Evolutionary conservation across 2,113 vertebrate genomes (phyloP), one percentile per base, ranked within the genome.

Genomic region (Oryzias javanicus): DNA sequence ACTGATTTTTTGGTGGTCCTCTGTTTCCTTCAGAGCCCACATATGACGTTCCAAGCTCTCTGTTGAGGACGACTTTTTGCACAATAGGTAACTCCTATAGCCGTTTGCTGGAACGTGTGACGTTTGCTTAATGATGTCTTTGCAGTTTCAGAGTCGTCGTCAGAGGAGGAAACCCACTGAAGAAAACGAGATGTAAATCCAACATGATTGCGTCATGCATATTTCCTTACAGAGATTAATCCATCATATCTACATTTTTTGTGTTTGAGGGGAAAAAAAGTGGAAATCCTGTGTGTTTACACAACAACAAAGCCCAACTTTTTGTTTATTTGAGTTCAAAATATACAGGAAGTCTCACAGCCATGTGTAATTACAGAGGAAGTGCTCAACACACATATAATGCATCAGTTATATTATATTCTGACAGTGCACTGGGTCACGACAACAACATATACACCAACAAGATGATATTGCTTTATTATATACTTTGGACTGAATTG

Each of bases 41-140:
- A 20, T 92, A 91, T n/a, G 90, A 89, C 0, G 78, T 91, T 3
- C 91, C 90, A 0, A 89, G 78, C 27, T 42, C 58, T 24, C 49
- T 84, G 20, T 3, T 90, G 58, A 84, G 69, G 67, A 74, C 3
- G 18, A 15, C 55, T 22, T 70, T 71, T 55, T 42, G 44, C 15
- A 50, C 42, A 4, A 22, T 15, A 63, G 87, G 90, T 91, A 75
- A 85, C 70, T 46, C 10, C 6, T 12, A 7, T 24, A 3, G 5
- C 7, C 41, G 15, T 16, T 29, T 24, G 35, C 42, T 25, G 14
- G 14, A 25, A 47, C 1, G 3, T n/a, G 14, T 29, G 10, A 7
- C 56, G 18, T 2, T 4, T 51, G 41, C 64, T 29, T 46, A 17
- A 29, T 53, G 17, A 14, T 20, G 14, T 74, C 69, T 64, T 72